These are phyloP conservation scores for Amphiprion percula DNA, from an alignment of 2,113 vertebrate species.

Conservation along the genomic window DNA sequence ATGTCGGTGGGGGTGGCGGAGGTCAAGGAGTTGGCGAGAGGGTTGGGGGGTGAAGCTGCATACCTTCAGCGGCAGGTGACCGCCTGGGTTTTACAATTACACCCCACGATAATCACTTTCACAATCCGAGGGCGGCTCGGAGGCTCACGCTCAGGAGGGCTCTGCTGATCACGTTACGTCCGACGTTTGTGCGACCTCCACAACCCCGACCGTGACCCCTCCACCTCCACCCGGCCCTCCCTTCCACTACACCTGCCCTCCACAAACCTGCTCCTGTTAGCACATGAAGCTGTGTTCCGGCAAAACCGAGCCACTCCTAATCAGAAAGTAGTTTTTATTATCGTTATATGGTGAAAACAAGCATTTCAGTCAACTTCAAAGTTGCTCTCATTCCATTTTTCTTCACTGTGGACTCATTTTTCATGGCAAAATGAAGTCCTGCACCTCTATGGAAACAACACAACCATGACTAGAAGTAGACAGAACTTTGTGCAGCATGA, in stretches of 20 bases:
- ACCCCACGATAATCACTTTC: slow-evolving; percentile 82
- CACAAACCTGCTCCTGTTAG: slow-evolving; percentile 13
- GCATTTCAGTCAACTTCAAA: neutral
- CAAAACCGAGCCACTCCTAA: neutral
- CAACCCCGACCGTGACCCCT: slow-evolving; percentile 42
- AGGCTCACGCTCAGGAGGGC: slow-evolving; percentile 66
- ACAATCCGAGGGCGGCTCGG: slow-evolving; percentile 68
- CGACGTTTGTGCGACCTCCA: slow-evolving; percentile 55
- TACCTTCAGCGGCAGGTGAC: slow-evolving; percentile 75
- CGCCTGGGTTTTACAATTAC: slow-evolving; percentile 74
- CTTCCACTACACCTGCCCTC: slow-evolving; percentile 59
- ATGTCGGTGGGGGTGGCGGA: slow-evolving; percentile 60
- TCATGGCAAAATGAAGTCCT: no score
- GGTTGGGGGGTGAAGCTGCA: slow-evolving; percentile 46
- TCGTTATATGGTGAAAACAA: neutral
- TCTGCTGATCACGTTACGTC: slow-evolving; percentile 76
- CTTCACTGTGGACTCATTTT: no score
- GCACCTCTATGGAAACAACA: no score
- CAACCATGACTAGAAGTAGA: no score
- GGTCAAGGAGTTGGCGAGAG: slow-evolving; percentile 72
- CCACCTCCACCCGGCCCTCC: slow-evolving; percentile 1
- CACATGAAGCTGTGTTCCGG: slow-evolving; percentile 15
- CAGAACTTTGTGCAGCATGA: no score
- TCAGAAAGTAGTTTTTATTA: no score
- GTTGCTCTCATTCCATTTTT: no score